A percentile compares a stretch with the other conserved stretches of the same genome.
These are phyloP conservation scores for Pollachius pollachius DNA, from an alignment of 2,113 vertebrate species.

Conservation along the genomic window DNA sequence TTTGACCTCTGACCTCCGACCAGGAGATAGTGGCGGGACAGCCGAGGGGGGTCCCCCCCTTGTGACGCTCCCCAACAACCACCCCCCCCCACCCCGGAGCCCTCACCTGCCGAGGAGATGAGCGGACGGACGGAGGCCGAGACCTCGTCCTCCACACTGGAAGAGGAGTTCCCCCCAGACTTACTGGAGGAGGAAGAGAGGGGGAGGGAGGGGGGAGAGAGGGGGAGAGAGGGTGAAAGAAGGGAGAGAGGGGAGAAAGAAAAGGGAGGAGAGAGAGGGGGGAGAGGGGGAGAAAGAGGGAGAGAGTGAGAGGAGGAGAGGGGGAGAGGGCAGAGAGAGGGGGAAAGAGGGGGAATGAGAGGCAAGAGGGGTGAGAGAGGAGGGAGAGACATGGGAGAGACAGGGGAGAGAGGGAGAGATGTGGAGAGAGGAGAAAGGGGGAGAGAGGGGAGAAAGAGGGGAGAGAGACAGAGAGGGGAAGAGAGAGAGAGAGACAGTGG, in stretches of 20 bases:
- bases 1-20: neutral
- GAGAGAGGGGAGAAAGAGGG: no score
- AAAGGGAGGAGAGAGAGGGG: no score
- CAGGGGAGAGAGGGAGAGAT: no score
- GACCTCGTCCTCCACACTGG: conserved; percentile 97
- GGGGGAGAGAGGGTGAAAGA: no score
- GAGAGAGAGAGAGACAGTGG: conserved; percentile 64
- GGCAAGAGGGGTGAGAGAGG: no score
- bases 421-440: no score
- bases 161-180: conserved; percentile 96
- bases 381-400: neutral
- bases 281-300: conserved; percentile 19
- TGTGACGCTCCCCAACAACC: neutral
- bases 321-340: no score
- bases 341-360: neutral
- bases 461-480: conserved; percentile 43
- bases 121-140: conserved; percentile 91
- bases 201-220: conserved; percentile 20
- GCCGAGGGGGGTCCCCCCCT: neutral
- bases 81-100: conserved; percentile 47
- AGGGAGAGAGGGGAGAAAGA: no score
- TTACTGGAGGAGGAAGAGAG: conserved; percentile 83
- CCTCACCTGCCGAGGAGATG: conserved; percentile 89
- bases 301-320: no score
- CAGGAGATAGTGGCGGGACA: neutral